Conservation (phyloP, 2,797 vertebrate species). For the Peromyscus nudipes region DNA sequence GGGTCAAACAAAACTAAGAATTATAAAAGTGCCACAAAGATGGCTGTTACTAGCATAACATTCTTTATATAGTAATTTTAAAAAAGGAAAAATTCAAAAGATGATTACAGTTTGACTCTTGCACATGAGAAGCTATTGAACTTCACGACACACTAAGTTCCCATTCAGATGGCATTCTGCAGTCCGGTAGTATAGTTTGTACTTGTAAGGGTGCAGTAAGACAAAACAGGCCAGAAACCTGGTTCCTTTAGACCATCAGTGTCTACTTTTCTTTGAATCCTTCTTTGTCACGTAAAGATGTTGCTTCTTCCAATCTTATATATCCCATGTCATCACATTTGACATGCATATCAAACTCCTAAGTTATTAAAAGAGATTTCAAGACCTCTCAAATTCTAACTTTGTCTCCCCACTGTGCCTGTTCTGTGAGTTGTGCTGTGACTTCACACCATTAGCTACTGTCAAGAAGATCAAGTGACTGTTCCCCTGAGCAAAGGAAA, state of each 20-base stretch:
- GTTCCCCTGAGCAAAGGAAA: conserved; percentile 13
- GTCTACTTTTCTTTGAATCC: background rate
- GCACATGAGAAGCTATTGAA: background rate
- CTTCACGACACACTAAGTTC: background rate
- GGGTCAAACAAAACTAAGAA: background rate
- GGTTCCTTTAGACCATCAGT: background rate
- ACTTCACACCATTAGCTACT: background rate
- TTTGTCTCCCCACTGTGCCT: background rate
- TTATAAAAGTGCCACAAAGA: no score
- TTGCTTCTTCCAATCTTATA: conserved; percentile 1
- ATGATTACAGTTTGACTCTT: background rate
- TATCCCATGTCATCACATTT: background rate
- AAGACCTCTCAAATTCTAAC: conserved; percentile 14
- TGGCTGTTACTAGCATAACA: no score
- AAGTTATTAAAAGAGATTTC: conserved; percentile 42
- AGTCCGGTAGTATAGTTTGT: background rate
- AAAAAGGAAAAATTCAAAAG: background rate
- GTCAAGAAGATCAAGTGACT: conserved; percentile 34
- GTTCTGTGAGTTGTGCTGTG: background rate
- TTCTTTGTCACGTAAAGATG: background rate
- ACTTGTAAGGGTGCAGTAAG: background rate
- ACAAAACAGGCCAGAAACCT: background rate
- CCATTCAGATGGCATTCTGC: background rate
- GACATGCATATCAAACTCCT: background rate
- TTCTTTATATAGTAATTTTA: background rate